phyloP scores from a whole-genome alignment of 2,797 vertebrate genomes.

The Tangara arthus region DNA sequence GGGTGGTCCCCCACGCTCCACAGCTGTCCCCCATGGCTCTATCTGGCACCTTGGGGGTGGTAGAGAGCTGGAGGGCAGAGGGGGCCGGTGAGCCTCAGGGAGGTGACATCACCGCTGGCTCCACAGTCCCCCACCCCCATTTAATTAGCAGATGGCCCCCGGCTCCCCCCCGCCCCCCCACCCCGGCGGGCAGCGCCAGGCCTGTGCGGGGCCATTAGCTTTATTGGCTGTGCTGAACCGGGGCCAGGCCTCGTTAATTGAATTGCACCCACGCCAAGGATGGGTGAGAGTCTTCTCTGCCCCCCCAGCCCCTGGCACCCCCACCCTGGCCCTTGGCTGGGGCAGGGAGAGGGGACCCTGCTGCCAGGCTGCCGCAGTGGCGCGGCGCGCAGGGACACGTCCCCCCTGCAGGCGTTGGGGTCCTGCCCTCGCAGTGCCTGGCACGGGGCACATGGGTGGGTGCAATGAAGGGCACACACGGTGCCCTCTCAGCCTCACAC shows the following conservation, averaged over 20 bases:
- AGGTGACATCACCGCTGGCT: slow-evolving; percentile 10
- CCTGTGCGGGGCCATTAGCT: slow-evolving; percentile 56
- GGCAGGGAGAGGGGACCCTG: neutral
- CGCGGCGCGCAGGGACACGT: neutral
- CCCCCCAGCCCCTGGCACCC: neutral
- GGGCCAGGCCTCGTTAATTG: slow-evolving; percentile 55
- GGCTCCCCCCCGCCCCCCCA: neutral
- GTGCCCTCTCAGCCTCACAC: neutral
- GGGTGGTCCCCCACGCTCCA: neutral
- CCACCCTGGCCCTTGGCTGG: neutral
- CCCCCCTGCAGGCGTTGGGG: neutral
- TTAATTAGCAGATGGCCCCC: slow-evolving; percentile 55
- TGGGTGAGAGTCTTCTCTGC: neutral
- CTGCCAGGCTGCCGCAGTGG: neutral
- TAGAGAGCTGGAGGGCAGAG: neutral
- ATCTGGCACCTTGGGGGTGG: neutral
- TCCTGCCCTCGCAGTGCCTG: neutral
- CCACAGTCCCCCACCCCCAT: neutral
- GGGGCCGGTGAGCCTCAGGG: neutral
- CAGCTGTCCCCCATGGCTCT: neutral
- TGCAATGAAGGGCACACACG: neutral
- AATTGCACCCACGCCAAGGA: slow-evolving; percentile 49
- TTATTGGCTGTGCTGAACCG: slow-evolving; percentile 34
- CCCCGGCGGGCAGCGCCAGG: neutral
- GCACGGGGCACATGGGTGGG: fast-evolving